Conservation (phyloP, 2,797 vertebrate genomes). For the Myripristis murdjan region DNA sequence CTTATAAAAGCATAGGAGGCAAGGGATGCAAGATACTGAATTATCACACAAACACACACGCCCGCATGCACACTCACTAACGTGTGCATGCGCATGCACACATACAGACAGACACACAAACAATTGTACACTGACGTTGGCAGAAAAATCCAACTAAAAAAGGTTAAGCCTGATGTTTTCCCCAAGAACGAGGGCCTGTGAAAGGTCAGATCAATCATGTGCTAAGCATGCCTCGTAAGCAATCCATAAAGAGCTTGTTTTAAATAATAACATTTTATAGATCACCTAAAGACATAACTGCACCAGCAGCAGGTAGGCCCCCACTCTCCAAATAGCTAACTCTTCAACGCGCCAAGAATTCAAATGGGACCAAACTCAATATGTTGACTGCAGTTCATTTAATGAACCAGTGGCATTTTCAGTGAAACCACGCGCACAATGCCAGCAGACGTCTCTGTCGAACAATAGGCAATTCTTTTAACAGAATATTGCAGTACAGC, state of each 20-base stretch:
- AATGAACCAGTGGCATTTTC: slow-evolving; percentile 85
- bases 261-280: slow-evolving; percentile 90
- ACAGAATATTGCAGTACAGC: slow-evolving; percentile 60
- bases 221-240: slow-evolving; percentile 85
- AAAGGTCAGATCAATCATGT: slow-evolving; percentile 89
- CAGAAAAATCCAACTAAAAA: slow-evolving; percentile 83
- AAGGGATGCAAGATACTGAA: slow-evolving; percentile 56
- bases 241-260: slow-evolving; percentile 88
- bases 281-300: slow-evolving; percentile 86
- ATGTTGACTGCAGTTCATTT: slow-evolving; percentile 79
- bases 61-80: slow-evolving; percentile 16
- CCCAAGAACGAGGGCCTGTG: slow-evolving; percentile 78
- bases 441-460: slow-evolving; percentile 63
- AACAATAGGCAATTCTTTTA: slow-evolving; percentile 76
- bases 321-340: slow-evolving; percentile 44
- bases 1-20: slow-evolving; percentile 64
- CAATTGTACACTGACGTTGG: slow-evolving; percentile 44
- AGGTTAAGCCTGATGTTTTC: slow-evolving; percentile 87
- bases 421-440: slow-evolving; percentile 38
- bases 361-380: slow-evolving; percentile 79
- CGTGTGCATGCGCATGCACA: slow-evolving; percentile 19
- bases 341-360: slow-evolving; percentile 67
- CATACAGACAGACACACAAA: slow-evolving; percentile 17
- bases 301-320: slow-evolving; percentile 54
- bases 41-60: slow-evolving; percentile 39